Base-by-base conservation (phyloP, 2,113 vertebrate species). In the Brachyhypopomus occidentalis region DNA sequence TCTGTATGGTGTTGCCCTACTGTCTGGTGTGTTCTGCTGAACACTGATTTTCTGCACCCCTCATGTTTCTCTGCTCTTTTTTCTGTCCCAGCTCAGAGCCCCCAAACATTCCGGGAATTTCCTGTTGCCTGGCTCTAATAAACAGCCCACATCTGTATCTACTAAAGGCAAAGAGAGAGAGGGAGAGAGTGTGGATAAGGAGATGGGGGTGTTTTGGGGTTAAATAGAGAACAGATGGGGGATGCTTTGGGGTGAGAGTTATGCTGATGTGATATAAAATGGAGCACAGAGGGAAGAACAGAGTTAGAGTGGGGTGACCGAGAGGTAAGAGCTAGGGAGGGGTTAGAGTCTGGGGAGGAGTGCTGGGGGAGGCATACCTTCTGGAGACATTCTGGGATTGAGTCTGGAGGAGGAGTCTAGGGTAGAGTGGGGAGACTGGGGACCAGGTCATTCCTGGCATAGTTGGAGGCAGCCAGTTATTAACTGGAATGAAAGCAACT, bases 51-150 rank as follows among this genome's bases (percentile, higher is more conserved):
- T 38, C 69, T 64, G 82, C 76, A 83, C 74, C 81, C 34, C 36
- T 62, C 38, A 60, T 38, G 81, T 56, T 72, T 88, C 83, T 87
- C 62, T 78, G 79, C 75, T 36, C 30, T 77, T 83, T 78, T 79
- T 59, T 63, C 30, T 55, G 20, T n/a, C 23, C 19, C 67, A 87
- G 79, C 69, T 78, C 74, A 83, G 86, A 90, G 90, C 89, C 92
- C 87, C 92, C 77, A 90, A 92, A 92, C 87, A 92, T 91, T 93
- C 90, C 55, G 88, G 89, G 91, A 94, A 94, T 94, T 94, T 94
- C 92, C 93, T 93, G 92, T 92, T 93, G 91, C 91, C 81, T 82
- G 81, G 90, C 90, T 91, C 92, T 92, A 91, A 93, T 94, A 94
- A 93, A 92, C 91, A 92, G 78, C 81, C 82, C 92, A 92, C 94